These are phyloP conservation scores for Hyperopisus bebe DNA, from an alignment of 2,113 vertebrate species.

Conservation along the genomic window DNA sequence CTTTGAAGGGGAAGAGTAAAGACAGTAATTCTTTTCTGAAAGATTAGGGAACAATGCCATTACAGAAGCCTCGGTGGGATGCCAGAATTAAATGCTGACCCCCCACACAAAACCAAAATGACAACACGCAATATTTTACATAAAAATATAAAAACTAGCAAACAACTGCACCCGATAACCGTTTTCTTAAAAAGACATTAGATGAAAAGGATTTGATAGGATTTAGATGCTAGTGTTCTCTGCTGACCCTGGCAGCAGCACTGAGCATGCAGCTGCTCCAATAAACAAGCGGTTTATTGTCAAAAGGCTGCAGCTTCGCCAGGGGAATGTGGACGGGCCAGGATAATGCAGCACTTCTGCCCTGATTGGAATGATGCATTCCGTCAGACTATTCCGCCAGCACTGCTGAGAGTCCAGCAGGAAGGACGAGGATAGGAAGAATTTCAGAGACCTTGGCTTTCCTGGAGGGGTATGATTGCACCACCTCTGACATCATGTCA, in stretches of 20 bases:
- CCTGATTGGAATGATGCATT: background rate
- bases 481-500: background rate
- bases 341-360: background rate
- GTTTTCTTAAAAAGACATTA: background rate
- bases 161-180: background rate
- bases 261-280: conserved; percentile 29
- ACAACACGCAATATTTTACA: background rate
- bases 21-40: background rate
- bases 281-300: conserved; percentile 44
- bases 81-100: background rate
- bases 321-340: conserved; percentile 27
- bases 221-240: background rate
- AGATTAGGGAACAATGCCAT: background rate
- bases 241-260: background rate
- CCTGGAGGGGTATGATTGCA: background rate
- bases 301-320: conserved; percentile 22
- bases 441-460: background rate
- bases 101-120: background rate
- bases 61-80: background rate
- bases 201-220: background rate
- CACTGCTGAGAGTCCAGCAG: background rate
- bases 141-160: background rate
- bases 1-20: background rate
- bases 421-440: background rate
- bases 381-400: background rate